Evolutionary conservation across 2,888 invertebrate species (phyloP), one percentile per base, ranked within the genome.

Genomic region (Cheilosia grossa): DNA sequence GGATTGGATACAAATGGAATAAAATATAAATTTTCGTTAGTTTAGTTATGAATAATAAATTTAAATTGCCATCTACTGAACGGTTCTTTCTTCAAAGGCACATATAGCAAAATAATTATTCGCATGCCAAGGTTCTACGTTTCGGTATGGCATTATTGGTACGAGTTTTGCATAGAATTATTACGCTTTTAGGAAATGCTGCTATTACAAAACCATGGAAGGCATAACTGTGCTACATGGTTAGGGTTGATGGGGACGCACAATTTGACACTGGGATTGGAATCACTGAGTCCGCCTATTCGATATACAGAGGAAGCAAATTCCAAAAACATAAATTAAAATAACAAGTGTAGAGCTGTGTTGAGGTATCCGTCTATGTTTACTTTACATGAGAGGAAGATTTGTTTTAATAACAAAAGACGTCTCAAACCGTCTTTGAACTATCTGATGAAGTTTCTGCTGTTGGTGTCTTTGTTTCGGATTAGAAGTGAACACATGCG

Each of bases 401-500:
- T 37, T 37, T 13, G 13, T 37, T 37, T 4, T 13, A 37, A 37
- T 4, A 37, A 37, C 13, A 37, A 37, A 10, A 37, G 4, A 13
- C 4, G 1, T 37, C 33, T 13, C 37, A 13, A 37, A 13, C 37
- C 4, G 4, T 4, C 13, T 6, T 6, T 27, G 6, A 27, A 27
- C 27, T 27, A 27, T 27, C 7, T 27, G 27, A 7, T 1, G 6
- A 27, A 27, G 17, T 44, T 6, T n/a, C 5, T 56, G 17, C 33
- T 56, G 13, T 27, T n/a, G 9, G 37, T 53, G 21, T 6, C 10
- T 56, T 56, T 19, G 10, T 27, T 61, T 61, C 4, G 30, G 61
- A 42, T 53, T 9, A 30, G 40, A 72, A 49, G 30, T 72, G 61
- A 72, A 72, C 72, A 72, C 72, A 72, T 61, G 42, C 19, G 61